These are phyloP conservation scores for Clarias magur DNA, from an alignment of 2,113 vertebrate species.

Conservation along the genomic window DNA sequence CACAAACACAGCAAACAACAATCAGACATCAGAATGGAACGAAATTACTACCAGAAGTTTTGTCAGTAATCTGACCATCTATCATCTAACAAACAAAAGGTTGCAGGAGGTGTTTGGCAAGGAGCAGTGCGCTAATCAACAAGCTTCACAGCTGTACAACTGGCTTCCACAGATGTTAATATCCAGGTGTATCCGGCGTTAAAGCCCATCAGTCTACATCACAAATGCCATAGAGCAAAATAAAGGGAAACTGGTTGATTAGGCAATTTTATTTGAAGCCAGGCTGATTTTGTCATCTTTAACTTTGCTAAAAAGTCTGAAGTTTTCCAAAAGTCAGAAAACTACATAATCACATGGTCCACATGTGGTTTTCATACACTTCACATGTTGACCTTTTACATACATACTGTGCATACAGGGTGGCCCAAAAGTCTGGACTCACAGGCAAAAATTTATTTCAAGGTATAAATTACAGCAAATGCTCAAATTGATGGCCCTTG, in stretches of 20 bases:
- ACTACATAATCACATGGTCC: not conserved
- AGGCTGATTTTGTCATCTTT: not conserved
- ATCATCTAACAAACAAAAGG: constrained; percentile 32
- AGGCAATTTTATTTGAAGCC: constrained; percentile 12
- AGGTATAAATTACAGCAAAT: no score
- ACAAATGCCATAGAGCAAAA: constrained; percentile 1
- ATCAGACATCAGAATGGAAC: constrained; percentile 24
- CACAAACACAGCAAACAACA: constrained; percentile 7
- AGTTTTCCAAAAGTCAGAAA: not conserved
- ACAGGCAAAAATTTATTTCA: no score
- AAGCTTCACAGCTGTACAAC: constrained; percentile 31
- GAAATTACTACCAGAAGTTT: constrained; percentile 39
- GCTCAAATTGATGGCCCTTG: no score
- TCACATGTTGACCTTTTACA: not conserved
- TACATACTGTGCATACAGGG: not conserved
- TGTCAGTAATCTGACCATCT: constrained; percentile 26
- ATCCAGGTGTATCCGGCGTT: constrained; percentile 27
- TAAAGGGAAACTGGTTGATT: constrained; percentile 25
- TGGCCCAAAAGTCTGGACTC: no score
- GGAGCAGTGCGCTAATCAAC: constrained; percentile 24
- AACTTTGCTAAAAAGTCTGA: not conserved
- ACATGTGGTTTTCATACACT: not conserved
- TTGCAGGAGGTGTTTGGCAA: constrained; percentile 19
- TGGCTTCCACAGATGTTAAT: constrained; percentile 22
- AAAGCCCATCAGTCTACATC: constrained; percentile 14